These are phyloP conservation scores for Drosophila lacteicornis DNA, from an alignment of 1,140 invertebrate genomes.

Conservation along the genomic window DNA sequence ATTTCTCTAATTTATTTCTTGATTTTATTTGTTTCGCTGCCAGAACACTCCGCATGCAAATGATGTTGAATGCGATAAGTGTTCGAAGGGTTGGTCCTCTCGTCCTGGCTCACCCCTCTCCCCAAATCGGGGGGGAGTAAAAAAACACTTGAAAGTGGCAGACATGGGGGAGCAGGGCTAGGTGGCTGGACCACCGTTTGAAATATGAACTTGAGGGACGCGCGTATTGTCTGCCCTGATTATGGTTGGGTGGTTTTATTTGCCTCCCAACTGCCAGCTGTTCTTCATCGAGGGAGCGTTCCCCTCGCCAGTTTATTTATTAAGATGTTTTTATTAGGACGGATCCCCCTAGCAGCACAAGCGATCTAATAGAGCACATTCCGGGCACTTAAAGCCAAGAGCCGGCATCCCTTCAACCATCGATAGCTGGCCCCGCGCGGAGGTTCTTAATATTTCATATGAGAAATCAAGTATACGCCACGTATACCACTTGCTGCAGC, in stretches of 20 bases:
- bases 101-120: slow-evolving; percentile 1
- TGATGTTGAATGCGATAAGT: slow-evolving; percentile 82
- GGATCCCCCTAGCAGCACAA: slow-evolving; percentile 6
- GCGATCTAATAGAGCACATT: slow-evolving; percentile 1
- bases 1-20: slow-evolving; percentile 83
- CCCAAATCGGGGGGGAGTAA: neutral
- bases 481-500: slow-evolving; percentile 5
- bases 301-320: slow-evolving; percentile 63
- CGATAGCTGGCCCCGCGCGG: neutral
- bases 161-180: slow-evolving; percentile 42
- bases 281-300: neutral
- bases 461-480: slow-evolving; percentile 66
- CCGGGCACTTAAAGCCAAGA: slow-evolving; percentile 27
- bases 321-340: slow-evolving; percentile 66
- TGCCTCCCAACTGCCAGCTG: neutral
- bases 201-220: slow-evolving; percentile 78
- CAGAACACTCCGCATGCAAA: slow-evolving; percentile 70
- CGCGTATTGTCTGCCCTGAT: slow-evolving; percentile 75
- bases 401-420: slow-evolving; percentile 1
- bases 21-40: slow-evolving; percentile 76
- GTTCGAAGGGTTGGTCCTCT: slow-evolving; percentile 68
- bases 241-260: slow-evolving; percentile 28
- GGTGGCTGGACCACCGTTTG: slow-evolving; percentile 47
- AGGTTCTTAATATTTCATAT: slow-evolving; percentile 46
- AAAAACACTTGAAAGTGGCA: slow-evolving; percentile 72